A percentile compares a stretch with the other conserved stretches of the same genome.
Evolutionary conservation across 1,140 invertebrate species (phyloP).

Genomic region (Drosophila ficusphila): DNA sequence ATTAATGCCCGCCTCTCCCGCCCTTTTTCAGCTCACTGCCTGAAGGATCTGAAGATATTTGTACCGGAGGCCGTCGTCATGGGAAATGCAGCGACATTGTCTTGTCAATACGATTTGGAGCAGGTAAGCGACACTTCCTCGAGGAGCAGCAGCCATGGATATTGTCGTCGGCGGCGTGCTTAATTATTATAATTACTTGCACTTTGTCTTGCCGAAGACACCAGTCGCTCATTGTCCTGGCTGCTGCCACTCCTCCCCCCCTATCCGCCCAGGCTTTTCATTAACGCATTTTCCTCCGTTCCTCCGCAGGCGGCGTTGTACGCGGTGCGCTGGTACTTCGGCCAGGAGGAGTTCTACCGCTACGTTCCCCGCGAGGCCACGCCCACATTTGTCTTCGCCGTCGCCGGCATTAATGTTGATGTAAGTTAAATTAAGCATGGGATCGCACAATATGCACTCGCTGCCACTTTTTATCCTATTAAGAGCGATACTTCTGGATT

Average conservation of each 20-base stretch:
- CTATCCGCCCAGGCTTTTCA: constrained; percentile 55
- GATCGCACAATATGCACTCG: constrained; percentile 14
- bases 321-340: constrained; percentile 93
- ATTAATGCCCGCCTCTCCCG: constrained; percentile 12
- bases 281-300: constrained; percentile 56
- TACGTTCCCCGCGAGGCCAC: constrained; percentile 89
- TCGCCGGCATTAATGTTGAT: constrained; percentile 90
- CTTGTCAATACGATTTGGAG: constrained; percentile 92
- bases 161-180: constrained; percentile 63
- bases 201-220: constrained; percentile 65
- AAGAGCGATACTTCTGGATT: neutral
- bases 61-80: constrained; percentile 90
- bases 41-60: constrained; percentile 89
- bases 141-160: constrained; percentile 8
- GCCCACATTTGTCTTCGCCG: constrained; percentile 88
- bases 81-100: constrained; percentile 89
- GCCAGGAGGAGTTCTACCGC: constrained; percentile 91
- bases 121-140: constrained; percentile 84
- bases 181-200: constrained; percentile 81
- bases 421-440: constrained; percentile 87
- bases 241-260: constrained; percentile 2
- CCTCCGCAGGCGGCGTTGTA: constrained; percentile 88
- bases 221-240: constrained; percentile 12
- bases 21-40: constrained; percentile 79
- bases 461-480: neutral